Evolutionary conservation across 2,113 vertebrate genomes (phyloP), one percentile per base, ranked within the genome.

Genomic region (Chloroceryle aenea): DNA sequence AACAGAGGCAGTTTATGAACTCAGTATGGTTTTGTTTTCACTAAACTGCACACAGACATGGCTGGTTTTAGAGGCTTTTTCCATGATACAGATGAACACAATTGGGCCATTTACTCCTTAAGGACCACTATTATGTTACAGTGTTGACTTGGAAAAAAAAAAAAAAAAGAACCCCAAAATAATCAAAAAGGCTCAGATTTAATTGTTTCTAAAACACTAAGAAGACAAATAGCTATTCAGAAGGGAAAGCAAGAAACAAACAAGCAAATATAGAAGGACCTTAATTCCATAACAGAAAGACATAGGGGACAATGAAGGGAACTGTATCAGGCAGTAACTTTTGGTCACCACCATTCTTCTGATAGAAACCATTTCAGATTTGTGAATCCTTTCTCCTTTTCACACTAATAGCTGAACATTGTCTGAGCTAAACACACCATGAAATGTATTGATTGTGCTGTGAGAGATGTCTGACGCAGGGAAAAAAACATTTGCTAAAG

Each of bases 371-470:
- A 53, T 81, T 90, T 90, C 43, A 71, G 38, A 67, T 81, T 84
- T 14, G 4, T 61, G 59, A 62, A 81, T 50, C 27, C 38, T 79
- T 92, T 69, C 29, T 83, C 58, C 12, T 69, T 85, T 92, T 89
- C 84, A 86, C 36, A 40, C 8, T 88, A 85, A 97, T 93, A 94
- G 86, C 47, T 40, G 71, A 94, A 74, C 74, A 64, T 66, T 94
- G 36, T 96, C 59, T 95, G 66, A 96, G 90, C 43, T 92, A 95
- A 85, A 94, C 32, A 77, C 34, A 66, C 67, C 62, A 92, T 67
- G 61, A 96, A 96, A 92, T 69, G 5, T 59, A 73, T 76, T 95
- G 74, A 94, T 96, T 82, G 48, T 66, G 18, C 23, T 76, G 45
- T 83, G 53, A 94, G 56, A 95, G 58, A 88, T 47, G 55, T 77